Evolutionary conservation across 2,797 vertebrate genomes (phyloP).

Genomic region (Oreortyx pictus): DNA sequence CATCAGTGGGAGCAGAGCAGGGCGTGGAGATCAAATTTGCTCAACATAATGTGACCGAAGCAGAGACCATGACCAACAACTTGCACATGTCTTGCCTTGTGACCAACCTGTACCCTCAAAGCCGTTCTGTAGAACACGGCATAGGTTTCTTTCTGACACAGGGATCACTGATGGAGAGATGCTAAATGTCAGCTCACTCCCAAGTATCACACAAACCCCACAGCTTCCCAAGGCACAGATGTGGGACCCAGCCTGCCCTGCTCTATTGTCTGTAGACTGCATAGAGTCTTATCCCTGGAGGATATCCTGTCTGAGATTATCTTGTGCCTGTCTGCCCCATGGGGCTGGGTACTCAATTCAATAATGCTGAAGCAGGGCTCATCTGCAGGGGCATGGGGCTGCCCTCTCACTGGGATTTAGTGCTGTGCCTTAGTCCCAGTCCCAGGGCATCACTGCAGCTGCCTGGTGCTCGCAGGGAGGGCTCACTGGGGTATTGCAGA

Average conservation of each 20-base stretch:
- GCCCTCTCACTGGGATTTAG: neutral
- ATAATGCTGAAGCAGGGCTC: conserved; percentile 19
- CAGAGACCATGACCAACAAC: rapidly evolving
- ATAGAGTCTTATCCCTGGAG: conserved; percentile 79
- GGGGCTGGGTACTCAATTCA: conserved; percentile 63
- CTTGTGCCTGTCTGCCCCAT: conserved; percentile 72
- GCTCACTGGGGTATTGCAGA: neutral
- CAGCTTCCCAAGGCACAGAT: neutral
- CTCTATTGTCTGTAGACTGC: conserved; percentile 75
- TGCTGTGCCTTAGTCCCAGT: neutral
- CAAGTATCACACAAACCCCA: neutral
- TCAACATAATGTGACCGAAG: rapidly evolving
- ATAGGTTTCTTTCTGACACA: neutral
- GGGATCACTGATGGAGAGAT: neutral
- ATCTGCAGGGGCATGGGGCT: neutral
- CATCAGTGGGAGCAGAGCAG: neutral
- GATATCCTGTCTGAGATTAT: conserved; percentile 83
- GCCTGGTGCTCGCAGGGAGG: neutral
- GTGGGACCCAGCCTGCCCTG: neutral
- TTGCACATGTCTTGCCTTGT: neutral
- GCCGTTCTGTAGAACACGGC: neutral
- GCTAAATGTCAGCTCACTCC: neutral
- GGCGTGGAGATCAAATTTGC: neutral
- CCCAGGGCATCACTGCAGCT: neutral
- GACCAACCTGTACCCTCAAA: neutral